Conservation (phyloP, 2,113 vertebrate genomes). For the Myotis davidii region DNA sequence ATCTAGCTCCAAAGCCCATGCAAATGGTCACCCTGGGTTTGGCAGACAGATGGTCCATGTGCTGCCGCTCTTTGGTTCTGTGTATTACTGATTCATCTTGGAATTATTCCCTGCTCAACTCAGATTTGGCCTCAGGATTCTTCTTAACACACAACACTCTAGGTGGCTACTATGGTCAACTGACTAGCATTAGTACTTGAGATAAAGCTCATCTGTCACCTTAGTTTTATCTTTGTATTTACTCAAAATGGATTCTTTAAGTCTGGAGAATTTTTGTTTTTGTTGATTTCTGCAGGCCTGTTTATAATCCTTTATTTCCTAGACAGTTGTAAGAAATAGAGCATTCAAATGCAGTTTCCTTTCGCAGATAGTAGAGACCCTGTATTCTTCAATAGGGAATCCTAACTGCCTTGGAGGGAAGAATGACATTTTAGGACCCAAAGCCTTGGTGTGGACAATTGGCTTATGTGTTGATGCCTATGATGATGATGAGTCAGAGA, state of each 20-base stretch:
- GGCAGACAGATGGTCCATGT: not conserved
- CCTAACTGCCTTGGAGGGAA: not conserved
- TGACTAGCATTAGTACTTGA: not conserved
- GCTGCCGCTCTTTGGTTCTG: not conserved
- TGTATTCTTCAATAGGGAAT: not conserved
- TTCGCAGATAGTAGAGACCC: conserved; percentile 2
- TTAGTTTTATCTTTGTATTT: conserved; percentile 14
- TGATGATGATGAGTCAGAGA: not conserved
- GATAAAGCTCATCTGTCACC: not conserved
- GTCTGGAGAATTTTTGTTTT: not conserved
- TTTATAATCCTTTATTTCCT: conserved; percentile 36
- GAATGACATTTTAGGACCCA: conserved; percentile 22
- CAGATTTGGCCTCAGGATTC: conserved; percentile 18
- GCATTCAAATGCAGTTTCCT: not conserved
- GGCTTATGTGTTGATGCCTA: not conserved
- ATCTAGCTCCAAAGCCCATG: not conserved
- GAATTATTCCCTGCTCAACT: not conserved
- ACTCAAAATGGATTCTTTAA: conserved; percentile 11
- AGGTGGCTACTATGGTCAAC: not conserved
- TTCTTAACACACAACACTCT: not conserved
- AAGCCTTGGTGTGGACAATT: not conserved
- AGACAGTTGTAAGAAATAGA: conserved; percentile 9
- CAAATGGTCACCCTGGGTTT: not conserved
- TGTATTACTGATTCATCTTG: not conserved
- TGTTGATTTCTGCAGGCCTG: conserved; percentile 9